A percentile compares a stretch with the other conserved stretches of the same genome.
phyloP scores from a whole-genome alignment of 2,113 vertebrate genomes.

The Columbina picui region DNA sequence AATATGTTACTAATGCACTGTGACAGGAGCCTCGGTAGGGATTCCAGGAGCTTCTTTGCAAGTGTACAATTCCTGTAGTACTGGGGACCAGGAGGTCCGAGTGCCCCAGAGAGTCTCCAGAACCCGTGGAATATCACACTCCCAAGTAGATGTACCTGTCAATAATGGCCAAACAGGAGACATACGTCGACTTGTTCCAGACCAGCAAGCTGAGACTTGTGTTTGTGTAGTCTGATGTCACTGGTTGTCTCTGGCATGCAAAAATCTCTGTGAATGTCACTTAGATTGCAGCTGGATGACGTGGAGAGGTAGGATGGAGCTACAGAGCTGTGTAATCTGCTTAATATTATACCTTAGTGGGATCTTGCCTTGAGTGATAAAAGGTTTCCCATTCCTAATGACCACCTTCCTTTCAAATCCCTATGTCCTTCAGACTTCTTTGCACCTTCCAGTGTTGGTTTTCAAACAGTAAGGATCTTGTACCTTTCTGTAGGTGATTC shows the following conservation, averaged over 20 bases:
- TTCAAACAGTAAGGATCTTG: not conserved
- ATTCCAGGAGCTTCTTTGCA: not conserved
- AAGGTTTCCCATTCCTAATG: not conserved
- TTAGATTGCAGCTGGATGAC: not conserved
- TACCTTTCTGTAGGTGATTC: conserved; percentile 4
- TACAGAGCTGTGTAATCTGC: not conserved
- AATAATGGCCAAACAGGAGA: not conserved
- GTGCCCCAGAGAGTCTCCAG: not conserved
- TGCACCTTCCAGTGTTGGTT: not conserved
- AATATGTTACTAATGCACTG: not conserved
- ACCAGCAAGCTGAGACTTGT: not conserved
- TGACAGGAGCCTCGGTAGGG: not conserved
- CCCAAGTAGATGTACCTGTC: not conserved
- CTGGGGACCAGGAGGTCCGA: not conserved
- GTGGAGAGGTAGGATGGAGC: not conserved
- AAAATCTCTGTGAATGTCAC: not conserved
- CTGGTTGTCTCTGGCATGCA: not conserved
- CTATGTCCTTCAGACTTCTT: not conserved
- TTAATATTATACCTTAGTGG: not conserved
- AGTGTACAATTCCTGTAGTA: not conserved
- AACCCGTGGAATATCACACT: not conserved
- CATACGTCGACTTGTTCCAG: not conserved
- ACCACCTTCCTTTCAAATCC: not conserved
- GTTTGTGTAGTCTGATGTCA: not conserved
- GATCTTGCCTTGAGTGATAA: not conserved